Evolutionary conservation across 2,888 invertebrate genomes (phyloP).

Genomic region (Amiota communis): DNA sequence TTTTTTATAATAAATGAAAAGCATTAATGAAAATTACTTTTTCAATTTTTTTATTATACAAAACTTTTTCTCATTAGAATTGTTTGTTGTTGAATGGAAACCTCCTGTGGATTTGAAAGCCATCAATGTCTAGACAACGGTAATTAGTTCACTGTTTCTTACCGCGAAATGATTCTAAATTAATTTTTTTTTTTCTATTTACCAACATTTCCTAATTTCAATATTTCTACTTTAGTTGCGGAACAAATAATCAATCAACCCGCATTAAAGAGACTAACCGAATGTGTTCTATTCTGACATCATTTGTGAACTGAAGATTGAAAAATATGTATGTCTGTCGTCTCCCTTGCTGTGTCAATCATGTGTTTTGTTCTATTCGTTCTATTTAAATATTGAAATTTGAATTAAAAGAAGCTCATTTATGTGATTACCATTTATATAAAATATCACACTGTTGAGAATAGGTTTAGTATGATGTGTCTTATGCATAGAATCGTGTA

Average conservation of each 20-base stretch:
- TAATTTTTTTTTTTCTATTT: conserved; percentile 1
- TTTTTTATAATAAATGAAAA: too few relatives aligned
- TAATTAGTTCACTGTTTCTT: conserved; percentile 5
- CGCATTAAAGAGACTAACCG: conserved; percentile 4
- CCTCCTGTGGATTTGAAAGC: neutral
- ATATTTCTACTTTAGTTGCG: neutral
- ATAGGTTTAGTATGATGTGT: too few relatives aligned
- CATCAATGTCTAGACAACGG: conserved; percentile 18
- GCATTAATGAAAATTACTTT: neutral
- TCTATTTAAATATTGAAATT: conserved; percentile 52
- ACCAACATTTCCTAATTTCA: conserved; percentile 1
- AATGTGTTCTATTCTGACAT: conserved; percentile 13
- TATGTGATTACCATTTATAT: too few relatives aligned
- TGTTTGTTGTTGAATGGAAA: too few relatives aligned
- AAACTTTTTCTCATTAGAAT: neutral
- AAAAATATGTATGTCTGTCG: too few relatives aligned
- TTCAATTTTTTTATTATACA: neutral
- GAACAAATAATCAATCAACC: conserved; percentile 24
- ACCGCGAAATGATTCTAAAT: neutral
- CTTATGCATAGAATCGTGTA: too few relatives aligned
- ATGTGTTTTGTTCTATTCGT: conserved; percentile 52
- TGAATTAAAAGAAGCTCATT: neutral
- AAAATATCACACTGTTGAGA: too few relatives aligned
- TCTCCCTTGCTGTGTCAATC: too few relatives aligned
- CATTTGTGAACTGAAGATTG: conserved; percentile 1